Conservation (phyloP, 2,888 invertebrate genomes). For the Polia nebulosa region DNA sequence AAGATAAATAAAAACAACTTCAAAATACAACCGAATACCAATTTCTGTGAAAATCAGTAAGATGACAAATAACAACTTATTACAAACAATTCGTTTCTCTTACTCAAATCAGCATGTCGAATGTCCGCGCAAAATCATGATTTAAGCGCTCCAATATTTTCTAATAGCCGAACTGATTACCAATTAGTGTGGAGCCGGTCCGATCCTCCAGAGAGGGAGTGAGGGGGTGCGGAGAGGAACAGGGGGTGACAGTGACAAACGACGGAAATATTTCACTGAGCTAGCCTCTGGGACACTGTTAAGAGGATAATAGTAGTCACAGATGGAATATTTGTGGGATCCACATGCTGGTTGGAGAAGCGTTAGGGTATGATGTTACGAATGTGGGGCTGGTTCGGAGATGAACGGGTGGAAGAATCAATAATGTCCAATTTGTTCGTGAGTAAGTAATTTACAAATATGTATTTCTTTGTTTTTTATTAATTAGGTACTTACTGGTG, state of each 20-base stretch:
- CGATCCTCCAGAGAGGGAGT: constrained; percentile 43
- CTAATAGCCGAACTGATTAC: constrained; percentile 68
- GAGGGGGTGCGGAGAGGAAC: constrained; percentile 1
- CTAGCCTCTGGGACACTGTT: constrained; percentile 64
- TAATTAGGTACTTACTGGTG: no score
- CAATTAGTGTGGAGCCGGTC: constrained; percentile 65
- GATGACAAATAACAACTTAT: constrained; percentile 2
- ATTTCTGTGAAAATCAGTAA: not conserved
- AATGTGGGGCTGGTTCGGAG: not conserved
- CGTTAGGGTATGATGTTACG: no score
- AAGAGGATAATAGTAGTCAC: constrained; percentile 47
- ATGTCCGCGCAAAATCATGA: constrained; percentile 57
- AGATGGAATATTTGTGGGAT: constrained; percentile 44
- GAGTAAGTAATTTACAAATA: no score
- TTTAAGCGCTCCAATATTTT: constrained; percentile 65
- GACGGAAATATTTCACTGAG: constrained; percentile 71
- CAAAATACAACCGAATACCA: not conserved
- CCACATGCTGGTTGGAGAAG: constrained; percentile 8
- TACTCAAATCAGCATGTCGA: constrained; percentile 25
- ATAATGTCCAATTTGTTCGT: no score
- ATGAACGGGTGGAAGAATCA: no score
- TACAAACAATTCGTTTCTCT: constrained; percentile 10
- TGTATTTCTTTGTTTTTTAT: no score
- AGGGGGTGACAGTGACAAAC: constrained; percentile 71
- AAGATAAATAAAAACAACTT: no score